These are phyloP conservation scores for Pachyseris speciosa DNA, from an alignment of 64 coral and sea anemone species.

Conservation along the genomic window DNA sequence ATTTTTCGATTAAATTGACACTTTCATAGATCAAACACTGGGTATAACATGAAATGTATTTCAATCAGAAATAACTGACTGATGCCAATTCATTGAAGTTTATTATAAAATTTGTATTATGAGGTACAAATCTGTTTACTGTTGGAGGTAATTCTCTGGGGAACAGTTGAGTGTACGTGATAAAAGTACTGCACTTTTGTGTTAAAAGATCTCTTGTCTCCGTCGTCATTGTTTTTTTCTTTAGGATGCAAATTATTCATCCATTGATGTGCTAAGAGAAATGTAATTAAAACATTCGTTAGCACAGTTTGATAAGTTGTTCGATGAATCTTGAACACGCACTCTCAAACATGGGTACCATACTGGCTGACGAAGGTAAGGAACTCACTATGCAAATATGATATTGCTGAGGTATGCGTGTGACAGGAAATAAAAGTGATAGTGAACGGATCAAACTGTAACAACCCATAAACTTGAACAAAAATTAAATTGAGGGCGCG, in stretches of 20 bases:
- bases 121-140: too few species aligned
- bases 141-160: background rate
- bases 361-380: background rate
- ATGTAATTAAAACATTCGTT: background rate
- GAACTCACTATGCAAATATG: background rate
- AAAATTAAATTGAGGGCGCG: too few species aligned
- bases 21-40: too few species aligned
- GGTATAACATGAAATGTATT: too few species aligned
- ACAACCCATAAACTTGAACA: background rate
- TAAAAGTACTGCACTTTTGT: background rate
- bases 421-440: background rate
- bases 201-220: background rate
- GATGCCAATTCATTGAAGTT: too few species aligned
- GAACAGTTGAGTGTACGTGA: background rate
- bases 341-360: background rate
- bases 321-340: background rate
- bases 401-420: background rate
- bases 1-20: too few species aligned
- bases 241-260: constrained; percentile 22
- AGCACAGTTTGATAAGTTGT: background rate
- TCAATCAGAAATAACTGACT: too few species aligned
- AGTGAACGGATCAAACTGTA: background rate
- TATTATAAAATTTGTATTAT: too few species aligned
- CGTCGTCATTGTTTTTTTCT: background rate
- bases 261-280: background rate